phyloP scores from a whole-genome alignment of 1,140 invertebrate species.

The Wasmannia auropunctata region DNA sequence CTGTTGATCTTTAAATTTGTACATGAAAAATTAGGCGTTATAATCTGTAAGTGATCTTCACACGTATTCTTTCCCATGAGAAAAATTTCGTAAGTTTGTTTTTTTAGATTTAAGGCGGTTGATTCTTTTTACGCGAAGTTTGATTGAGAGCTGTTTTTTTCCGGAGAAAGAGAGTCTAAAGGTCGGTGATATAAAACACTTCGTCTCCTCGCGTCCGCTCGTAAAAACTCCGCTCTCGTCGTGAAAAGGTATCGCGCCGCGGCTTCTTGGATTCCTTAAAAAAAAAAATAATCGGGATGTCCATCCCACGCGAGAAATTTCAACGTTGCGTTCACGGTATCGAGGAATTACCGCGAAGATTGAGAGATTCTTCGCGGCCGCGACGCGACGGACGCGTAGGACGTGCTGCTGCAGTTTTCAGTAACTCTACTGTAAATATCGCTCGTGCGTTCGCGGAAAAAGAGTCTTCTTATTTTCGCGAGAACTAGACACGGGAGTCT shows the following conservation, averaged over 20 bases:
- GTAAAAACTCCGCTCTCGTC: neutral
- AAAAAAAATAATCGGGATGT: slow-evolving; percentile 47
- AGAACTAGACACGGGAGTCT: neutral
- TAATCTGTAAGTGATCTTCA: neutral
- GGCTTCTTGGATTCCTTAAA: slow-evolving; percentile 39
- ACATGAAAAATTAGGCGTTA: neutral
- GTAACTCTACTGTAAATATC: neutral
- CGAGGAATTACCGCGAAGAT: neutral
- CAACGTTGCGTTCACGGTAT: neutral
- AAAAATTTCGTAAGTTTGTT: neutral
- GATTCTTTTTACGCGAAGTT: slow-evolving; percentile 1
- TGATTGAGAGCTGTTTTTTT: neutral
- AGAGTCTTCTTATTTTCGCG: neutral
- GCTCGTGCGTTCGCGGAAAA: slow-evolving; percentile 3
- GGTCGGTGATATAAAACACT: neutral
- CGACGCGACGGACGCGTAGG: too few species aligned
- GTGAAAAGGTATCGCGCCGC: slow-evolving; percentile 10
- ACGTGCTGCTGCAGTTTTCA: neutral
- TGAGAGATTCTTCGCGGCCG: slow-evolving; percentile 11
- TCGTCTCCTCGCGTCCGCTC: neutral
- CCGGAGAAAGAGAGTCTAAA: slow-evolving; percentile 1
- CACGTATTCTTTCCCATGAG: neutral
- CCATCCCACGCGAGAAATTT: neutral
- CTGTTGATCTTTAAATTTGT: neutral
- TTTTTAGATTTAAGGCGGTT: neutral